Percentiles rank a stretch among this genome's conserved stretches.
phyloP scores from a whole-genome alignment of 1,140 invertebrate species.

The Leptopilina boulardi region DNA sequence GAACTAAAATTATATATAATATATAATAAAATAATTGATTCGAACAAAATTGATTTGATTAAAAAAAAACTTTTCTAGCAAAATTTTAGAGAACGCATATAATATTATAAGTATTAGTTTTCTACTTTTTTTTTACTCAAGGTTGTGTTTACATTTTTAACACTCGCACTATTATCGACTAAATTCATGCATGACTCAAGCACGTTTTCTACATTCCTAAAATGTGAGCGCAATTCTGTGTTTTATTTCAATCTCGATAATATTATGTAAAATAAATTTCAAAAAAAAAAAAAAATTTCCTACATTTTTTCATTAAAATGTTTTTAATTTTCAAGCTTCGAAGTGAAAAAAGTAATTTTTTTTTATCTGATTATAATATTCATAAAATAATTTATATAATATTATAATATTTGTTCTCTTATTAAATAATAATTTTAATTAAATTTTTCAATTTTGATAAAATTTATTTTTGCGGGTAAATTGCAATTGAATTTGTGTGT shows the following conservation, averaged over 20 bases:
- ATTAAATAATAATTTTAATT: slow-evolving; percentile 4
- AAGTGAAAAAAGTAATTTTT: too few relatives aligned
- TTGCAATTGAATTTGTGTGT: neutral
- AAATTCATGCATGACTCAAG: slow-evolving; percentile 9
- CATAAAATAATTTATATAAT: neutral
- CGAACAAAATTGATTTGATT: too few relatives aligned
- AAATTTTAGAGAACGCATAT: neutral
- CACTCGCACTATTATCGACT: neutral
- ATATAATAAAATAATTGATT: too few relatives aligned
- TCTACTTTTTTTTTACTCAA: neutral
- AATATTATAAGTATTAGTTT: too few relatives aligned
- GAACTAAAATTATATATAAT: too few relatives aligned
- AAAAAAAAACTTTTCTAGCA: neutral
- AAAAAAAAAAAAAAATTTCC: too few relatives aligned
- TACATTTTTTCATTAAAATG: too few relatives aligned
- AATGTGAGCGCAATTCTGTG: neutral
- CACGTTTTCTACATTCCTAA: neutral
- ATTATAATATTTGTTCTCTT: neutral
- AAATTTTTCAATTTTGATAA: slow-evolving; percentile 1
- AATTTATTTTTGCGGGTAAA: neutral
- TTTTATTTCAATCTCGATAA: neutral
- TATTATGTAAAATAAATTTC: too few relatives aligned
- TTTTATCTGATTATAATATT: too few relatives aligned
- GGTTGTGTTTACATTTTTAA: slow-evolving; percentile 5
- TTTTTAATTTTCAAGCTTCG: too few relatives aligned